Percentiles rank a stretch among this genome's conserved stretches.
Evolutionary conservation across 2,113 vertebrate species (phyloP).

Genomic region (Apteryx mantelli): DNA sequence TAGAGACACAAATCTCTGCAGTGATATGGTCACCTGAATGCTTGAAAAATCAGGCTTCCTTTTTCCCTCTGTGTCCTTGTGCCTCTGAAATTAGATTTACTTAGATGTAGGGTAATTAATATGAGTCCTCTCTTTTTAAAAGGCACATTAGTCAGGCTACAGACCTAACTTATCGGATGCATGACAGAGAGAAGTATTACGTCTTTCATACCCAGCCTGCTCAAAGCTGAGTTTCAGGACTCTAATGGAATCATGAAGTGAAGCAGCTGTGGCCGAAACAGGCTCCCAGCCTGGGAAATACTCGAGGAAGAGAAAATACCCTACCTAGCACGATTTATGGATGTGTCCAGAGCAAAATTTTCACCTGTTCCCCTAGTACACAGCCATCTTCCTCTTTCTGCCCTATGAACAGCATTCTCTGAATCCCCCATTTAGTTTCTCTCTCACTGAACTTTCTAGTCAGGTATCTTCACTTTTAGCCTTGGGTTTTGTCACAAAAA

Average conservation of each 20-base stretch:
- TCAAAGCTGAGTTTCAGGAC: neutral
- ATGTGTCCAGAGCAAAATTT: neutral
- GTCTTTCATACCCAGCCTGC: neutral
- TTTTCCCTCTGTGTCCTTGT: slow-evolving; percentile 45
- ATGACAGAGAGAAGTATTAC: neutral
- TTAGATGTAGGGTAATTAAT: slow-evolving; percentile 67
- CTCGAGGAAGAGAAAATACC: slow-evolving; percentile 5
- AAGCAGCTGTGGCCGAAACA: slow-evolving; percentile 27
- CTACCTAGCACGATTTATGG: slow-evolving; percentile 25
- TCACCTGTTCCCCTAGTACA: neutral
- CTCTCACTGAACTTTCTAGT: neutral
- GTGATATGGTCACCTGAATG: neutral
- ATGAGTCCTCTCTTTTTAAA: slow-evolving; percentile 36
- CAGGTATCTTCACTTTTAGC: neutral
- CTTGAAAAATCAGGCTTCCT: slow-evolving; percentile 44
- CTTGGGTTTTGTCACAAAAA: neutral
- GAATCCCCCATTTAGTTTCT: neutral
- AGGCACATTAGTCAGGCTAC: neutral
- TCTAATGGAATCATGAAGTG: slow-evolving; percentile 12
- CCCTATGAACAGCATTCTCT: neutral
- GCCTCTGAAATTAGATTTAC: slow-evolving; percentile 60
- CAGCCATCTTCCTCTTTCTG: neutral
- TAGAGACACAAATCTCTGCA: slow-evolving; percentile 33
- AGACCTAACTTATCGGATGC: slow-evolving; percentile 5
- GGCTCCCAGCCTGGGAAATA: slow-evolving; percentile 8